Evolutionary conservation across 2,113 vertebrate genomes (phyloP).

Genomic region (Procavia capensis): DNA sequence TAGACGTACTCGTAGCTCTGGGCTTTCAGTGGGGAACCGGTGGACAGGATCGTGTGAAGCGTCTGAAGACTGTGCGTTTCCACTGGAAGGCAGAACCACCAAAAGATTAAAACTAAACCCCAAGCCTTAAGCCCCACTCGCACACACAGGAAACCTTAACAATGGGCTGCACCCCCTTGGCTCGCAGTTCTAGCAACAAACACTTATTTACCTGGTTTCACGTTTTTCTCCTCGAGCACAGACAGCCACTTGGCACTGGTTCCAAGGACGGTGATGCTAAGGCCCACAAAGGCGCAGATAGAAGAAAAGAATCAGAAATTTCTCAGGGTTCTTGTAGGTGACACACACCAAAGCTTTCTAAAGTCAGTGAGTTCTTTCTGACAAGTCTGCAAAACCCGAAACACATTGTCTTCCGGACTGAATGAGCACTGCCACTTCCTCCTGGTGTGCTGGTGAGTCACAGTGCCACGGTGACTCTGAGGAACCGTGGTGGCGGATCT

Average conservation of each 20-base stretch:
- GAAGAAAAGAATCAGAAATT: not conserved
- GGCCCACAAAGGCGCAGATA: accelerated
- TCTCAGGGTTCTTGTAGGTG: not conserved
- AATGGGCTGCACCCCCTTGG: not conserved
- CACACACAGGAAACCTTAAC: not conserved
- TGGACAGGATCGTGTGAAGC: slow-evolving; percentile 96
- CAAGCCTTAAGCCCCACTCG: not conserved
- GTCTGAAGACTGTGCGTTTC: slow-evolving; percentile 96
- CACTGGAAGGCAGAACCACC: slow-evolving; percentile 62
- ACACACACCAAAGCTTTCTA: not conserved
- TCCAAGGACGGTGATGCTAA: slow-evolving; percentile 96
- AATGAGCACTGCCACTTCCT: not conserved
- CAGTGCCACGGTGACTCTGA: not conserved
- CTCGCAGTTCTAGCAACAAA: not conserved
- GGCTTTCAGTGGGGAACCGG: slow-evolving; percentile 95
- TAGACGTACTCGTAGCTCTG: slow-evolving; percentile 98
- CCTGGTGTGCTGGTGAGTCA: not conserved
- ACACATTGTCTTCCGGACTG: not conserved
- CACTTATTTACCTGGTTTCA: slow-evolving; percentile 94
- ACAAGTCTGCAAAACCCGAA: not conserved
- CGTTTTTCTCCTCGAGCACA: slow-evolving; percentile 93
- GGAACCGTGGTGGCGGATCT: not conserved
- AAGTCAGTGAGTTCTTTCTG: not conserved
- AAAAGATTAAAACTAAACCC: not conserved
- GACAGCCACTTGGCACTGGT: slow-evolving; percentile 97